Conservation (phyloP, 2,888 invertebrate species). For the Callosobruchus maculatus region DNA sequence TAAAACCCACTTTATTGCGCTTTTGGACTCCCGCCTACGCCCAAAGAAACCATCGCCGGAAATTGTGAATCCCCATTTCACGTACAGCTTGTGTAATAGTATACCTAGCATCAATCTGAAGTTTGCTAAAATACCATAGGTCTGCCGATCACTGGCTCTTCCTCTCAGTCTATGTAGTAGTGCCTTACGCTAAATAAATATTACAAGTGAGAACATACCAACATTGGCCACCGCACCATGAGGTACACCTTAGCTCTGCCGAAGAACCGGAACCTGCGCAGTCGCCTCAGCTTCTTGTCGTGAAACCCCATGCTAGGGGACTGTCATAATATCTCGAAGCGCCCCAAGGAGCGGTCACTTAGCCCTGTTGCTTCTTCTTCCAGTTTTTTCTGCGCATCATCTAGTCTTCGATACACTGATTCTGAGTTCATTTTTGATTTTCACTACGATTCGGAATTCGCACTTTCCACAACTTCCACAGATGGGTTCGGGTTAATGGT, state of each 20-base stretch:
- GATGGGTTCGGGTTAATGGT: not conserved
- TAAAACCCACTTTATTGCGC: too few relatives aligned
- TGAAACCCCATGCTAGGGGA: slow-evolving; percentile 47
- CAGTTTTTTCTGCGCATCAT: not conserved
- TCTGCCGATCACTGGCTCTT: too few relatives aligned
- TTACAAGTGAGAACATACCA: slow-evolving; percentile 45
- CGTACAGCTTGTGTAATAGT: too few relatives aligned
- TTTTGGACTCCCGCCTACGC: too few relatives aligned
- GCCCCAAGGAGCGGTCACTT: not conserved
- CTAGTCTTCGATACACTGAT: not conserved
- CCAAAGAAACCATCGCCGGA: too few relatives aligned
- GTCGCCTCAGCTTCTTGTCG: slow-evolving; percentile 55
- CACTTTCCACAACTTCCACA: not conserved
- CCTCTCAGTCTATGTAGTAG: too few relatives aligned
- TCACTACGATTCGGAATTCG: not conserved
- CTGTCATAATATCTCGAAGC: not conserved
- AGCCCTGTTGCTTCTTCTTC: not conserved
- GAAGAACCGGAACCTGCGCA: slow-evolving; percentile 57
- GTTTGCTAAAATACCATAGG: too few relatives aligned
- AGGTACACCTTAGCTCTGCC: slow-evolving; percentile 60
- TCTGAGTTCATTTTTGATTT: not conserved
- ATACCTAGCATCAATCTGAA: too few relatives aligned
- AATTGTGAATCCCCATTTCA: too few relatives aligned
- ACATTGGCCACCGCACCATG: slow-evolving; percentile 58
- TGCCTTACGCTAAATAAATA: too few relatives aligned